Conservation (phyloP, 2,888 invertebrate species). For the Siphonodentalium dalli region DNA sequence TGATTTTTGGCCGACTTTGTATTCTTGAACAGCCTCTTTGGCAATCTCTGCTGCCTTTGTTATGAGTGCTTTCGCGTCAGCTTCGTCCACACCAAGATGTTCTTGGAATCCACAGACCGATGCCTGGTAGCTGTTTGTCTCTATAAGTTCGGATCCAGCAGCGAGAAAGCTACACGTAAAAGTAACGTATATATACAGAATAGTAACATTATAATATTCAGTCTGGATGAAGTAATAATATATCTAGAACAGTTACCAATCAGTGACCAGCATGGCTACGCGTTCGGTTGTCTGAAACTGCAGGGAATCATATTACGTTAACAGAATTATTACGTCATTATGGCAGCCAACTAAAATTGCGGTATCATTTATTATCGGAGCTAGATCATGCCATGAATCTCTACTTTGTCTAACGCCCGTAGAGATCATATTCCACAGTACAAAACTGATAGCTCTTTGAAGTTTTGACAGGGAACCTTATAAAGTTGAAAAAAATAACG, state of each 20-base stretch:
- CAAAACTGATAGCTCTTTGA: too few species aligned
- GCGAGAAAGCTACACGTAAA: slow-evolving; percentile 64
- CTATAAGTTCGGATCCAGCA: slow-evolving; percentile 87
- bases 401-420: too few species aligned
- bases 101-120: slow-evolving; percentile 77
- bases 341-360: too few species aligned
- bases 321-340: neutral
- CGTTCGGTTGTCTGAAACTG: too few species aligned
- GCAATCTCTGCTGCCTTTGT: slow-evolving; percentile 78
- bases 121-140: slow-evolving; percentile 90
- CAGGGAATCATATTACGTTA: too few species aligned
- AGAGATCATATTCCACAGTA: too few species aligned
- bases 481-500: too few species aligned
- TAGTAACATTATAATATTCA: neutral
- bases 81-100: slow-evolving; percentile 75
- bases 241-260: too few species aligned
- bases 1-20: slow-evolving; percentile 28
- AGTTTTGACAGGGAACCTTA: too few species aligned
- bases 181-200: neutral
- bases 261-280: too few species aligned
- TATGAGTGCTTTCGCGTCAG: slow-evolving; percentile 77
- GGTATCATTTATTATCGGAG: too few species aligned
- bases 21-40: slow-evolving; percentile 74
- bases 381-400: too few species aligned
- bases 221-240: neutral